A percentile compares a stretch with the other conserved stretches of the same genome.
Evolutionary conservation across 1,140 invertebrate genomes (phyloP).

Genomic region (Drosophila pallidifrons): DNA sequence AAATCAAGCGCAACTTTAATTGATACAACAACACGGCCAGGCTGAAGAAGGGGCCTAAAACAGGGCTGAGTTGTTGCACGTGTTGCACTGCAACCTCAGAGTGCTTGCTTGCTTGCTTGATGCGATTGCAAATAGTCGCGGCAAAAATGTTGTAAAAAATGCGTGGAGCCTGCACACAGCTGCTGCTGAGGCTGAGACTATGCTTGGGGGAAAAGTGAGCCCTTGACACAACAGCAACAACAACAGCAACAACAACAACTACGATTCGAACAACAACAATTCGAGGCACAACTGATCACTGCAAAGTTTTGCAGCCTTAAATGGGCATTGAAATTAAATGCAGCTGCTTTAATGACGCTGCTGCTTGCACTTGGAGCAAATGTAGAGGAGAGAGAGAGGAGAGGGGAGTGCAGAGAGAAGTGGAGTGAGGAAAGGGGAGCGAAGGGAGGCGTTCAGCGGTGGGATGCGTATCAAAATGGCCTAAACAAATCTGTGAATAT

Average conservation of each 20-base stretch:
- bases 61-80: slow-evolving; percentile 58
- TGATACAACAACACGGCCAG: slow-evolving; percentile 63
- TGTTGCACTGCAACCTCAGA: slow-evolving; percentile 34
- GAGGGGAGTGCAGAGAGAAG: no score
- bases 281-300: slow-evolving; percentile 12
- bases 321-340: slow-evolving; percentile 83
- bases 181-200: slow-evolving; percentile 37
- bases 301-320: slow-evolving; percentile 62
- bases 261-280: slow-evolving; percentile 14
- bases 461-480: slow-evolving; percentile 61
- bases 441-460: neutral
- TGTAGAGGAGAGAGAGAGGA: no score
- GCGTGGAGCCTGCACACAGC: slow-evolving; percentile 62
- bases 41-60: slow-evolving; percentile 18
- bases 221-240: slow-evolving; percentile 41
- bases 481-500: slow-evolving; percentile 72
- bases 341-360: slow-evolving; percentile 79
- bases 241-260: slow-evolving; percentile 32
- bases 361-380: slow-evolving; percentile 22
- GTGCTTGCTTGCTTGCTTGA: slow-evolving; percentile 3
- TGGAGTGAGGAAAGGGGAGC: neutral
- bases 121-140: slow-evolving; percentile 62
- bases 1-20: slow-evolving; percentile 81
- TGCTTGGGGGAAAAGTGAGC: slow-evolving; percentile 49
- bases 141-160: slow-evolving; percentile 83